phyloP scores from a whole-genome alignment of 2,113 vertebrate species.

The Chaetodon auriga region DNA sequence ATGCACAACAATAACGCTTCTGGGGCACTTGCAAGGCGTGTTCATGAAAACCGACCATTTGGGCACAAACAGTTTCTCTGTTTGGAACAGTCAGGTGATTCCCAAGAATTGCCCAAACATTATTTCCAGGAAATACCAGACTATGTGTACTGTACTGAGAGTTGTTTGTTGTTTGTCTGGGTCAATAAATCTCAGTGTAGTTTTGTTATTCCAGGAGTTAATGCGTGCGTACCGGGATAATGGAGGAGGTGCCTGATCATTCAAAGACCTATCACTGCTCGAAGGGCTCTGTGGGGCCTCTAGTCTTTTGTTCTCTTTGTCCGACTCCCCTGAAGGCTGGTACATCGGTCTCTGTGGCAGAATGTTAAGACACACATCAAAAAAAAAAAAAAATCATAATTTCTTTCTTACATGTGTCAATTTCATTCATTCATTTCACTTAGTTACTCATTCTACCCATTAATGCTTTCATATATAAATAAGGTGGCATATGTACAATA shows the following conservation, averaged over 20 bases:
- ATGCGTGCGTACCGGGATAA: slow-evolving; percentile 86
- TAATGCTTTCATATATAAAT: background rate
- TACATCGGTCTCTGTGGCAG: slow-evolving; percentile 87
- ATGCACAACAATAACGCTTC: background rate
- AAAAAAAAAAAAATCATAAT: background rate
- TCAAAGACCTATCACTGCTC: slow-evolving; percentile 94
- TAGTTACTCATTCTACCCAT: background rate
- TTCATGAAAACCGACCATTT: slow-evolving; percentile 38
- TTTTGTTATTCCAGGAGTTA: background rate
- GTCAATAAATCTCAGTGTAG: background rate
- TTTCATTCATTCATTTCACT: background rate
- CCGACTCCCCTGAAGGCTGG: slow-evolving; percentile 97
- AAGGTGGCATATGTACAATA: background rate
- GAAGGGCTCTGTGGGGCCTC: slow-evolving; percentile 93
- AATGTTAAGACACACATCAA: slow-evolving; percentile 5
- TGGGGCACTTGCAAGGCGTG: background rate
- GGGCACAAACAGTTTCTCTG: slow-evolving; percentile 51
- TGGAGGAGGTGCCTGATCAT: slow-evolving; percentile 84
- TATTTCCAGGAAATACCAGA: background rate
- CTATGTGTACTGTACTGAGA: background rate
- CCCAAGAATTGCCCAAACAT: background rate
- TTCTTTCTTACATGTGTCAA: background rate
- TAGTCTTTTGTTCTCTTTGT: slow-evolving; percentile 96
- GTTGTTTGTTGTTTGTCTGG: slow-evolving; percentile 2
- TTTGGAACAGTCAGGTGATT: slow-evolving; percentile 45